These are phyloP conservation scores for Phalacrocorax pelagicus DNA, from an alignment of 2,113 vertebrate species.

Conservation along the genomic window DNA sequence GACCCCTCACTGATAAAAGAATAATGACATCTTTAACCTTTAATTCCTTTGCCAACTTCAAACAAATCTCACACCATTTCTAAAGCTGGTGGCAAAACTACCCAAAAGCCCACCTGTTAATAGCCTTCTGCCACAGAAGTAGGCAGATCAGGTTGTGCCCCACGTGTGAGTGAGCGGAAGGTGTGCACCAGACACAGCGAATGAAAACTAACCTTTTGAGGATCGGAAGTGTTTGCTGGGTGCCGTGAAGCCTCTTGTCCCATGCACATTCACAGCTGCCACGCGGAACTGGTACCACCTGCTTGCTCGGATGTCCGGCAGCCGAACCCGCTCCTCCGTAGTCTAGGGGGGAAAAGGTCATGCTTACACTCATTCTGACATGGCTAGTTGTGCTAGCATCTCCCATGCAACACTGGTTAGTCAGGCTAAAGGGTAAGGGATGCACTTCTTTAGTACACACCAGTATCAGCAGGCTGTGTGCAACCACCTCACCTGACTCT, in stretches of 20 bases:
- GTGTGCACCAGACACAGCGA: neutral
- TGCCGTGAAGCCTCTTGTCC: conserved; percentile 93
- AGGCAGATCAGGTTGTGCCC: neutral
- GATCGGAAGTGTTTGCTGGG: conserved; percentile 97
- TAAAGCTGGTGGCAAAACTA: neutral
- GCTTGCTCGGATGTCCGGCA: conserved; percentile 86
- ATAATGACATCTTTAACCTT: neutral
- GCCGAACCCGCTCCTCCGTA: conserved; percentile 84
- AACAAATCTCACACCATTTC: neutral
- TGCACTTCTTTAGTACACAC: accelerated
- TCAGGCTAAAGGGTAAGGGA: neutral
- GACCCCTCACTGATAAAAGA: neutral
- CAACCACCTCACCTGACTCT: neutral
- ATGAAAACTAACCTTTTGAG: conserved; percentile 83
- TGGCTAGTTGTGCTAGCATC: accelerated
- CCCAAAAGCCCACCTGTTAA: conserved; percentile 6
- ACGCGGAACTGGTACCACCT: conserved; percentile 98
- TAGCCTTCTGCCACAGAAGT: neutral
- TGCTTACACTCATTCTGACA: neutral
- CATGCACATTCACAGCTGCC: conserved; percentile 92
- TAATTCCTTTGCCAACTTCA: neutral
- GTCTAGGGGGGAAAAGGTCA: conserved; percentile 79
- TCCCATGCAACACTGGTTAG: neutral
- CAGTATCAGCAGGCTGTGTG: neutral
- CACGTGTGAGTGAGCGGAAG: neutral